These are phyloP conservation scores for Hartigia nigra DNA, from an alignment of 2,888 invertebrate species.

Conservation along the genomic window DNA sequence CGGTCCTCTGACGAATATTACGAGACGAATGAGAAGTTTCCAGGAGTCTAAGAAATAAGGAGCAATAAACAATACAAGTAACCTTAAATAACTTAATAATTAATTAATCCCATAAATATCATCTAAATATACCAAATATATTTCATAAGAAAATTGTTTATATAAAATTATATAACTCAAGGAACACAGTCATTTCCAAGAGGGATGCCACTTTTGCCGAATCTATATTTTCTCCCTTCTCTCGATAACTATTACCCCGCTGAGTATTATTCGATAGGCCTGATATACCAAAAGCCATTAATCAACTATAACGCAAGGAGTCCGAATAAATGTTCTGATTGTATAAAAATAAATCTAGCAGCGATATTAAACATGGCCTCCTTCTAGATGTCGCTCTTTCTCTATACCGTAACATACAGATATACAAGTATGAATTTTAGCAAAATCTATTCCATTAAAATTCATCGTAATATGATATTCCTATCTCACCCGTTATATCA, in stretches of 20 bases:
- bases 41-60: background rate
- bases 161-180: background rate
- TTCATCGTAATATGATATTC: background rate
- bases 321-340: background rate
- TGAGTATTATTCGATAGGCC: background rate
- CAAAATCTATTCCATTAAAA: background rate
- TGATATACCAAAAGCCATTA: background rate
- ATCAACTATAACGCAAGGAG: background rate
- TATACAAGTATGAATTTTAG: background rate
- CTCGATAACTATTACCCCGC: background rate
- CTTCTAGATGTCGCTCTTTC: background rate
- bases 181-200: background rate
- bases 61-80: background rate
- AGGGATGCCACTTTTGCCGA: background rate
- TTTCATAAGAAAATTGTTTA: background rate
- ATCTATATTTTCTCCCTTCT: background rate
- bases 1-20: background rate
- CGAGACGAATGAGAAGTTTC: background rate
- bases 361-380: background rate
- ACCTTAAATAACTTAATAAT: background rate
- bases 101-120: too few relatives aligned
- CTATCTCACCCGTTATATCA: background rate
- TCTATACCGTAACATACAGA: background rate
- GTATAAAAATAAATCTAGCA: constrained; percentile 1
- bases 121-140: background rate